phyloP scores from a whole-genome alignment of 1,140 invertebrate genomes.

The Drosophila subobscura region DNA sequence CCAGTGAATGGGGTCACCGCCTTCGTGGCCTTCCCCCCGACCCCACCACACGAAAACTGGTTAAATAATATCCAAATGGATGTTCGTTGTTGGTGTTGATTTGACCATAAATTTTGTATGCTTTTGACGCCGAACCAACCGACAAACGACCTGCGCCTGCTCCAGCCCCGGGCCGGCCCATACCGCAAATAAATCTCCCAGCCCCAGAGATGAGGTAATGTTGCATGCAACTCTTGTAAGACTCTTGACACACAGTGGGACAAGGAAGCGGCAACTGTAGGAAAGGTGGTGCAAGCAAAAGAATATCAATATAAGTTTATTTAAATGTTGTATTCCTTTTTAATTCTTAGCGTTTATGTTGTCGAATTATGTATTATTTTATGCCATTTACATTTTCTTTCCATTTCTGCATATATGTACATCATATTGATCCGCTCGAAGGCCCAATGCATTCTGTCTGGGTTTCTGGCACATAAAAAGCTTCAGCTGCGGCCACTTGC shows the following conservation, averaged over 20 bases:
- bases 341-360: too few species aligned
- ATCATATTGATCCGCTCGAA: too few species aligned
- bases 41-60: constrained; percentile 13
- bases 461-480: too few species aligned
- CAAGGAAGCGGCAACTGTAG: too few species aligned
- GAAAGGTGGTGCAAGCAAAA: too few species aligned
- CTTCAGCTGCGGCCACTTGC: too few species aligned
- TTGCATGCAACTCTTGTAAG: constrained; percentile 31
- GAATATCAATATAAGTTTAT: too few species aligned
- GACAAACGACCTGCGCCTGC: constrained; percentile 4
- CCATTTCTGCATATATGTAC: too few species aligned
- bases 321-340: too few species aligned
- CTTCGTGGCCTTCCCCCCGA: neutral
- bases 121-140: constrained; percentile 47
- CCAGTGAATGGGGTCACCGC: constrained; percentile 39
- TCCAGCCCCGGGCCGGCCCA: constrained; percentile 2
- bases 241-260: constrained; percentile 54
- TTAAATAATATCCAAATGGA: constrained; percentile 75
- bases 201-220: constrained; percentile 48
- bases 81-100: constrained; percentile 55
- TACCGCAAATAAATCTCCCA: neutral
- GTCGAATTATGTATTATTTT: too few species aligned
- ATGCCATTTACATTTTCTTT: too few species aligned
- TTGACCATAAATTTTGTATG: constrained; percentile 62
- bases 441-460: too few species aligned